These are phyloP conservation scores for Drosophila ambigua DNA, from an alignment of 1,140 invertebrate genomes.

Conservation along the genomic window DNA sequence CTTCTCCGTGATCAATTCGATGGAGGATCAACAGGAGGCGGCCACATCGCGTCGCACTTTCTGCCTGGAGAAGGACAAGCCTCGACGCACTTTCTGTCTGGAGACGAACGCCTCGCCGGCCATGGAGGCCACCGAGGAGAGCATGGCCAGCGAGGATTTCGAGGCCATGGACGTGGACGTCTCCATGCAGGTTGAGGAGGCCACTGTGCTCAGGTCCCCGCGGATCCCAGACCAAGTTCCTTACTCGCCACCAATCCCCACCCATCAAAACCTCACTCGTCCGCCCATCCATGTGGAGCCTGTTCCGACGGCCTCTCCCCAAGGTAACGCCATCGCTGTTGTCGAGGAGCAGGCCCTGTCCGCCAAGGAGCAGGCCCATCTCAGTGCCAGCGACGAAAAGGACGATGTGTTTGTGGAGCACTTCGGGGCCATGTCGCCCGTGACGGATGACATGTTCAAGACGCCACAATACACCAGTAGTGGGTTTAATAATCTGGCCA, in stretches of 20 bases:
- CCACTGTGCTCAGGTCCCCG: neutral
- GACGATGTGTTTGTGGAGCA: conserved; percentile 71
- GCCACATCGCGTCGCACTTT: conserved; percentile 11
- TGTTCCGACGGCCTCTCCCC: neutral
- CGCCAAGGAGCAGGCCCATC: conserved; percentile 70
- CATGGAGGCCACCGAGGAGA: conserved; percentile 57
- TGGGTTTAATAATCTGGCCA: conserved; percentile 38
- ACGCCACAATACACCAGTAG: conserved; percentile 53
- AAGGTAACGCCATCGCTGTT: conserved; percentile 38
- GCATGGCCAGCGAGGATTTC: conserved; percentile 15
- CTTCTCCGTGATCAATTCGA: conserved; percentile 16
- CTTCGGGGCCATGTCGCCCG: conserved; percentile 66
- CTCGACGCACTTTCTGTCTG: conserved; percentile 43
- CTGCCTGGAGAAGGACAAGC: neutral
- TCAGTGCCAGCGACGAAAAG: conserved; percentile 72
- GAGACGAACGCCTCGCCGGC: conserved; percentile 34
- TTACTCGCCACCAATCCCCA: conserved; percentile 39
- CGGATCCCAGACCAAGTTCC: neutral
- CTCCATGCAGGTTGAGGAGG: conserved; percentile 27
- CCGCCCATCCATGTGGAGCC: conserved; percentile 41
- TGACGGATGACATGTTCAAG: conserved; percentile 66
- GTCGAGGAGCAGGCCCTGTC: conserved; percentile 64
- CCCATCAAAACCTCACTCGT: conserved; percentile 33
- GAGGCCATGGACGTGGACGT: conserved; percentile 71
- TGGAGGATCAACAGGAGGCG: neutral